A percentile compares a stretch with the other conserved stretches of the same genome.
phyloP scores from a whole-genome alignment of 2,797 vertebrate genomes.

The Columba guinea region DNA sequence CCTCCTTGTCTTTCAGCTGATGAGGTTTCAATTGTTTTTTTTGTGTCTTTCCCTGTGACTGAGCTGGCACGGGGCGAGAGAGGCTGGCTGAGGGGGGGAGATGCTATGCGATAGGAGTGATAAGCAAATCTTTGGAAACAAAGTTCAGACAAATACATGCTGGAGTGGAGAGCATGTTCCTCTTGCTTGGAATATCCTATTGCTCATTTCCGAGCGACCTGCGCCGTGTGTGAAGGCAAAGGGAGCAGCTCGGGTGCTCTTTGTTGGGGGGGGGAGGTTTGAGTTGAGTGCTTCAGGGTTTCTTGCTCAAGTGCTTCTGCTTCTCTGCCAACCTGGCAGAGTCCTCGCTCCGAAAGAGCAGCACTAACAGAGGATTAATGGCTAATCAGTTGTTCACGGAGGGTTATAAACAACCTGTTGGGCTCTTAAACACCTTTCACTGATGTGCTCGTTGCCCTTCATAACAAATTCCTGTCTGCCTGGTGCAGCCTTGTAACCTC shows the following conservation, averaged over 20 bases:
- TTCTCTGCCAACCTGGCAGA: neutral
- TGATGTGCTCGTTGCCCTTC: conserved; percentile 13
- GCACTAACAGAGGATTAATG: neutral
- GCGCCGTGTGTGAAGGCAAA: neutral
- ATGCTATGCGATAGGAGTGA: neutral
- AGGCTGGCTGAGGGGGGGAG: neutral
- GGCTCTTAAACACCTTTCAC: conserved; percentile 33
- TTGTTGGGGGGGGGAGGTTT: neutral
- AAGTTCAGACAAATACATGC: neutral
- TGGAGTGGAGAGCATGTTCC: neutral
- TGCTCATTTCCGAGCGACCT: neutral
- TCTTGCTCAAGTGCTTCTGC: neutral
- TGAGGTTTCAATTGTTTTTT: neutral
- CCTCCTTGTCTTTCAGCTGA: neutral
- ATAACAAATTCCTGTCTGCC: neutral
- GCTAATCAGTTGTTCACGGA: neutral
- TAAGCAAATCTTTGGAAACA: conserved; percentile 14
- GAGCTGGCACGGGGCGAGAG: conserved; percentile 33
- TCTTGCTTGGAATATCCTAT: neutral
- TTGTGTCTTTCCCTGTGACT: neutral
- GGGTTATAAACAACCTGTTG: conserved; percentile 43
- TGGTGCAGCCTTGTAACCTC: neutral
- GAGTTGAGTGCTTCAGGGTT: neutral
- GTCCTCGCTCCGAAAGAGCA: neutral
- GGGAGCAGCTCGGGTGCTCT: neutral